Evolutionary conservation across 2,797 vertebrate species (phyloP), one percentile per base, ranked within the genome.

Genomic region (Rhinatrema bivittatum): DNA sequence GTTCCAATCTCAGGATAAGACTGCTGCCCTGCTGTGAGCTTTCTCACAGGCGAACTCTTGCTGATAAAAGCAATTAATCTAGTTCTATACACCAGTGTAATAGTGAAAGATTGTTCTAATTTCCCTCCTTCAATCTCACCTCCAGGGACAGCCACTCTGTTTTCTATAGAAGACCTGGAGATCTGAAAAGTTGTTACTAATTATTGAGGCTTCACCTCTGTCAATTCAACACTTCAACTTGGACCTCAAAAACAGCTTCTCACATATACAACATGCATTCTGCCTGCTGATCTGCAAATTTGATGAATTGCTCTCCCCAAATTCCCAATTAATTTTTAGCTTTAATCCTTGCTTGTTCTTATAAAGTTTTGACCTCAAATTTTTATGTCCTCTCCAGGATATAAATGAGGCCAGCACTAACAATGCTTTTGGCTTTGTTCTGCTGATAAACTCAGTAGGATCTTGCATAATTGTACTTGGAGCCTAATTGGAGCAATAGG

Each of bases 271-370:
- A n/a, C n/a, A n/a, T n/a, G 14, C 26, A 4, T 7, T 16, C 1
- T 0, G 34, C 46, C 35, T 24, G 17, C 9, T 2, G 0, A 4
- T 31, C 3, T 18, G 30, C n/a, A 41, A 9, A 35, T 46, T 18
- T 3, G 4, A 21, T 52, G 24, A 16, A 20, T 0, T 25, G 42
- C 29, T 17, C 10, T n/a, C 5, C n/a, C 0, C 0, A 15, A 13
- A 26, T 15, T 15, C 14, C 26, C 15, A 14, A 9, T 26, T 26
- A 26, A 9, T 13, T 26, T 26, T 17, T 7, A 9, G 10, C 3
- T 26, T 26, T 9, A 15, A 15, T 9, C 15, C 4, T 15, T 15
- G 9, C 10, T 13, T 15, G 9, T 9, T 5, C 25, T 13, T 26
- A n/a, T n/a, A n/a, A n/a, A n/a, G n/a, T n/a, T n/a, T n/a, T n/a